Percentiles rank a stretch among this genome's conserved stretches.
phyloP scores from a whole-genome alignment of 2,888 invertebrate genomes.

The Epistrophella euchroma region DNA sequence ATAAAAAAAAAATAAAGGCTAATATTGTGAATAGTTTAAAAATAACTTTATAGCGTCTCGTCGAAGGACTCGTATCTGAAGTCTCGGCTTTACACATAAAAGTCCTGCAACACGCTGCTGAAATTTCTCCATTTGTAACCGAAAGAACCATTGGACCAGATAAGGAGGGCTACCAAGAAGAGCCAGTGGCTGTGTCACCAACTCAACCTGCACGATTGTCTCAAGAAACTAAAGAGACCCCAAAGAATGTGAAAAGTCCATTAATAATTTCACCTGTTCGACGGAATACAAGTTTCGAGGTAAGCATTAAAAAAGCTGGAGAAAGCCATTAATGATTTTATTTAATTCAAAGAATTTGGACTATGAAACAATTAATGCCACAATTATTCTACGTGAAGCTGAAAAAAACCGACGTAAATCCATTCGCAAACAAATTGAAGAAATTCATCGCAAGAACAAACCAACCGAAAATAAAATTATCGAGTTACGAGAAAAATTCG shows the following conservation, averaged over 20 bases:
- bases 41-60: constrained; percentile 42
- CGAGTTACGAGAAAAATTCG: constrained; percentile 64
- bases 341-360: constrained; percentile 74
- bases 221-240: neutral
- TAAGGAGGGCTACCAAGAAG: constrained; percentile 49
- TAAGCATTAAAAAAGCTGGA: neutral
- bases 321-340: neutral
- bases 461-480: constrained; percentile 81
- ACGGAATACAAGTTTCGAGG: constrained; percentile 42
- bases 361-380: constrained; percentile 78
- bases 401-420: constrained; percentile 78
- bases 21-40: neutral
- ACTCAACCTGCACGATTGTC: neutral
- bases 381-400: constrained; percentile 78
- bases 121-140: constrained; percentile 78
- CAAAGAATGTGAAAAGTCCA: constrained; percentile 16
- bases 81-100: constrained; percentile 72
- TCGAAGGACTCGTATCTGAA: constrained; percentile 70
- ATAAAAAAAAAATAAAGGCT: neutral
- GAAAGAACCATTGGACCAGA: constrained; percentile 80
- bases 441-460: constrained; percentile 74
- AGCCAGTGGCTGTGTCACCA: neutral
- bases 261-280: constrained; percentile 4
- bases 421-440: constrained; percentile 75
- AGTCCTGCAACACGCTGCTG: constrained; percentile 77